Evolutionary conservation across 2,113 vertebrate species (phyloP), one percentile per base, ranked within the genome.

Genomic region (Atractosteus spatula): DNA sequence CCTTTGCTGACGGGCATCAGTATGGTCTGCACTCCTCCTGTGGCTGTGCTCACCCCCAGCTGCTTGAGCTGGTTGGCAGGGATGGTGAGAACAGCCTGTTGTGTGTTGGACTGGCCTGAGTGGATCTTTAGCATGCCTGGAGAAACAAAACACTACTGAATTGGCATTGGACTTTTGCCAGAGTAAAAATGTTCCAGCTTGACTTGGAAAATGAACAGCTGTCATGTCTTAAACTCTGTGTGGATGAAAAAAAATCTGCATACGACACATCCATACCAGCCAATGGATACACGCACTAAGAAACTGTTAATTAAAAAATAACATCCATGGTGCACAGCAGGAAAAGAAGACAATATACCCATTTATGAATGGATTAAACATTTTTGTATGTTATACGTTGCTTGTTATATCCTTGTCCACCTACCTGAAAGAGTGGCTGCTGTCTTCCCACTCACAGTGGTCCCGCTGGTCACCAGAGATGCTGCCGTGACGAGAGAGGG

Each of bases 1-100:
- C 96, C 96, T 94, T 96, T 98, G 78, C 94, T 94, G 70, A 96
- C 91, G 74, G 97, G 97, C 95, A 97, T 97, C 77, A 97, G 88
- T 56, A 98, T 91, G 12, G 96, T 96, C 89, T 97, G 96, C 79
- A 97, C 84, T 12, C 91, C 93, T 70, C 91, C 89, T 3, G 94
- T 89, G 12, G 91, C 87, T 47, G 89, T 72, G 75, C 89, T 93
- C 29, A 94, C 91, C 47, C 94, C 91, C 74, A 97, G 92, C 80
- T 97, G 96, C 78, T 96, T 97, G 70, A 97, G 92, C 84, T 97
- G 96, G 89, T 94, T 96, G 77, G 91, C 87, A 71, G 96, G 96
- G 79, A 97, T 94, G 1, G 95, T 97, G 82, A 98, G 82, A 75
- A 98, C 92, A 1, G 96, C 95, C 85, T 96, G 96, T 81, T 96